Percentiles rank a stretch among this genome's conserved stretches.
Evolutionary conservation across 2,888 invertebrate genomes (phyloP).

Genomic region (Tipula confusa): DNA sequence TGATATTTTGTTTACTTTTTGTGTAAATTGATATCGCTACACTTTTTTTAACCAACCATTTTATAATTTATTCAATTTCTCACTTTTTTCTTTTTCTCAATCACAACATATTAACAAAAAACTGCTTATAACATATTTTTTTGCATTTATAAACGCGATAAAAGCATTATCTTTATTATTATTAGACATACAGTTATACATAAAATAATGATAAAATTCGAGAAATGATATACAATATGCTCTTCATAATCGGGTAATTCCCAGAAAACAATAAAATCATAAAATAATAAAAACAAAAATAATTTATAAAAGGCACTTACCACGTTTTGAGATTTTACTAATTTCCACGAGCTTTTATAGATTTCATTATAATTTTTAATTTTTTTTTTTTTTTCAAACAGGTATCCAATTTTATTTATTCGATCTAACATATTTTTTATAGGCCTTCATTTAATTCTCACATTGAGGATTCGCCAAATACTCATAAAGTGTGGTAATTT

Average conservation of each 20-base stretch:
- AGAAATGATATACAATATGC: constrained; percentile 8
- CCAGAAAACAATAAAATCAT: constrained; percentile 14
- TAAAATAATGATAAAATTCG: constrained; percentile 7
- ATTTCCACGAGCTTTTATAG: neutral
- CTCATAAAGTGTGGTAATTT: constrained; percentile 85
- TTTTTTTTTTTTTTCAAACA: neutral
- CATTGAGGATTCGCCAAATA: constrained; percentile 33
- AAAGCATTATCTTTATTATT: neutral
- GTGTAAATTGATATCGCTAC: neutral
- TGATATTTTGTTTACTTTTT: too few relatives aligned
- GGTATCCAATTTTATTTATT: neutral
- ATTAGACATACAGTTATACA: neutral
- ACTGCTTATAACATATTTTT: neutral
- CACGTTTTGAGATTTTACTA: neutral
- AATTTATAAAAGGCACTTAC: constrained; percentile 15
- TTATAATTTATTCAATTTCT: neutral
- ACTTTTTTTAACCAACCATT: neutral
- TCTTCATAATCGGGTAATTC: neutral
- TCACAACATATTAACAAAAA: neutral
- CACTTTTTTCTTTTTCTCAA: neutral
- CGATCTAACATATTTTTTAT: constrained; percentile 8
- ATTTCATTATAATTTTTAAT: too few relatives aligned
- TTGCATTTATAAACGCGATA: constrained; percentile 20
- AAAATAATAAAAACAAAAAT: neutral
- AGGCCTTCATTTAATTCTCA: constrained; percentile 26